Evolutionary conservation across 1,140 invertebrate species (phyloP).

Genomic region (Sitophilus oryzae): DNA sequence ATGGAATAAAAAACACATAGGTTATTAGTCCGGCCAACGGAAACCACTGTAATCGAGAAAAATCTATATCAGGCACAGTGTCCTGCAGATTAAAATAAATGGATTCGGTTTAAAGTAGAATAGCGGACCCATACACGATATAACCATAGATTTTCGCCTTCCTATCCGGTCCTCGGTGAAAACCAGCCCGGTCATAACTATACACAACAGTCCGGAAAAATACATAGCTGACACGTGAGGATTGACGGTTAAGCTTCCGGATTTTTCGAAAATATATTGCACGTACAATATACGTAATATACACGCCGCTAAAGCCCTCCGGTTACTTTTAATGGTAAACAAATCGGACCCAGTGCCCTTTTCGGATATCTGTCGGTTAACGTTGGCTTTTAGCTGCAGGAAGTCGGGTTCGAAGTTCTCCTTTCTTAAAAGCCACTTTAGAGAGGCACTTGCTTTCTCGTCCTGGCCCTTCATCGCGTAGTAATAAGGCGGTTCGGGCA

Average conservation of each 20-base stretch:
- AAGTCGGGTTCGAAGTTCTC: conserved; percentile 33
- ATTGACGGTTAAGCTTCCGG: conserved; percentile 24
- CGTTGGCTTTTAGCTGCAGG: conserved; percentile 25
- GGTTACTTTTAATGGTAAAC: conserved; percentile 28
- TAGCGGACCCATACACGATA: conserved; percentile 52
- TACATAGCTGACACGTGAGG: conserved; percentile 23
- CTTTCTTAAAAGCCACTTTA: conserved; percentile 24
- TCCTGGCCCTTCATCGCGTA: conserved; percentile 26
- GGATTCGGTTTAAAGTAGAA: conserved; percentile 49
- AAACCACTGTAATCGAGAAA: conserved; percentile 32
- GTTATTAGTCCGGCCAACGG: conserved; percentile 32
- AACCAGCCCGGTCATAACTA: conserved; percentile 55
- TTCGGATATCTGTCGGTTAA: conserved; percentile 35
- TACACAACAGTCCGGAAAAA: conserved; percentile 50
- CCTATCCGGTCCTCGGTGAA: conserved; percentile 64
- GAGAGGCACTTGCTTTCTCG: conserved; percentile 26
- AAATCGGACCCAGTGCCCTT: conserved; percentile 38
- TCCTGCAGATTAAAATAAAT: conserved; percentile 52
- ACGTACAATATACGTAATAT: conserved; percentile 25
- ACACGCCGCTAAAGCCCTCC: conserved; percentile 26
- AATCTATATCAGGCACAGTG: conserved; percentile 26
- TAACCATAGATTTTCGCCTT: conserved; percentile 57
- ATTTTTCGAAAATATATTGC: conserved; percentile 33
- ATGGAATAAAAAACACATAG: conserved; percentile 27
- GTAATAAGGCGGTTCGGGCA: conserved; percentile 33